Base-by-base conservation (phyloP, 37 sponge, comb jelly and placozoan genomes). In the Cladorhizidae sp. region DNA sequence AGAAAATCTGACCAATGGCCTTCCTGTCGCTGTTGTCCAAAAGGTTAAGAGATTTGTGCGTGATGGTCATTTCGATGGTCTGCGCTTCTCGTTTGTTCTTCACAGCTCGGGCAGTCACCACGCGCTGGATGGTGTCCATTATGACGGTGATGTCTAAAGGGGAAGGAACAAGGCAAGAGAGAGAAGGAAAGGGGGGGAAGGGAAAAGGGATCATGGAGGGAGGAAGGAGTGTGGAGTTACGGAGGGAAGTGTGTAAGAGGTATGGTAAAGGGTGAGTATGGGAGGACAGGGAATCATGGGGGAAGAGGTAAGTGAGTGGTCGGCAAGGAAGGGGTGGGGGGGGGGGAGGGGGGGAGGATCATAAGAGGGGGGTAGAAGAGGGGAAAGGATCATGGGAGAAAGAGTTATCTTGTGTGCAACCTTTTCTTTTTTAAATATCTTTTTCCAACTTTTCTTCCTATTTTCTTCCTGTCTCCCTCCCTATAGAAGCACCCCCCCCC, bases 81-180 rank as follows among this genome's bases (percentile, higher is more conserved):
- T 55, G 64, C 20, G 74, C 70, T 69, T 49, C 40, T 71, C 52
- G 55, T n/a, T 85, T 38, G 31, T 80, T 84, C 70, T 85, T 64
- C 36, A 85, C 25, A 42, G 86, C 76, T 69, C 90, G 49, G 17
- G 90, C 90, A 18, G 79, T 58, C 68, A 85, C 57, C 39, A 90
- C 86, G 21, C 58, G 39, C 21, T 76, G 72, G 33, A 90, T 90
- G 36, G 90, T 80, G 8, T 80, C 86, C 31, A 37, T 74, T 12
- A 90, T 80, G 40, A 75, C 62, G 2, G 51, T n/a, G 1, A 55
- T 33, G 22, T 71, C 90, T 90, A 67, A 28, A 73, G 42, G n/a
- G 33, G 71, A 71, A 45, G 45, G 71, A 43, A 36, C 40, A 39
- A 29, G 56, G 56, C 20, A 74, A 28, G 36, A 56, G 50, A 56